Conservation (phyloP, 2,797 vertebrate genomes). For the Eurystomus glaucurus region DNA sequence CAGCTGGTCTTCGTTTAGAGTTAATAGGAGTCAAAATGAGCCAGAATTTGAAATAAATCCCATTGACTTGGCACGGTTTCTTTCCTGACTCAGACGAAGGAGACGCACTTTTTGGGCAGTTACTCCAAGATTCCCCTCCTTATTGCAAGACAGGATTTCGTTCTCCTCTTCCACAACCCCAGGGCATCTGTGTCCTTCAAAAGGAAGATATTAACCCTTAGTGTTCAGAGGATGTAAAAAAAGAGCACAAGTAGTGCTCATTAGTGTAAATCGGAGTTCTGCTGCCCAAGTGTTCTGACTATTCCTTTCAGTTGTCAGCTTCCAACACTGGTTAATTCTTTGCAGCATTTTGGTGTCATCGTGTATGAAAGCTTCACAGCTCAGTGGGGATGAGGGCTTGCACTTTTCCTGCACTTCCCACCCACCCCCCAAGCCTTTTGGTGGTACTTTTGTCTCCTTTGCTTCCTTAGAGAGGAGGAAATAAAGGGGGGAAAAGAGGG, state of each 20-base stretch:
- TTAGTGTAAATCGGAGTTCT: not conserved
- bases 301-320: not conserved
- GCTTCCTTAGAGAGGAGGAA: not conserved
- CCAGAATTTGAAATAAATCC: constrained; percentile 75
- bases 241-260: not conserved
- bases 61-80: constrained; percentile 47
- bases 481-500: not conserved
- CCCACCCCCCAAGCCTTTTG: not conserved
- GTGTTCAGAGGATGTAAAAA: not conserved
- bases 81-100: constrained; percentile 71
- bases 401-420: not conserved
- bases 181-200: constrained; percentile 57
- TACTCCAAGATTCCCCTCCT: constrained; percentile 69
- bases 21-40: constrained; percentile 71
- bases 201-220: constrained; percentile 50
- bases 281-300: not conserved
- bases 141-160: constrained; percentile 58
- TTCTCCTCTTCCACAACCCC: constrained; percentile 65
- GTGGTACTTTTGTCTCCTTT: not conserved
- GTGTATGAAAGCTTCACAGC: not conserved
- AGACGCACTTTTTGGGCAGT: constrained; percentile 32
- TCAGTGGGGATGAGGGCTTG: not conserved
- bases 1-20: constrained; percentile 76
- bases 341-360: not conserved
- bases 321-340: not conserved